phyloP scores from a whole-genome alignment of 2,888 invertebrate genomes.

The Mesodorylaimus sp. region DNA sequence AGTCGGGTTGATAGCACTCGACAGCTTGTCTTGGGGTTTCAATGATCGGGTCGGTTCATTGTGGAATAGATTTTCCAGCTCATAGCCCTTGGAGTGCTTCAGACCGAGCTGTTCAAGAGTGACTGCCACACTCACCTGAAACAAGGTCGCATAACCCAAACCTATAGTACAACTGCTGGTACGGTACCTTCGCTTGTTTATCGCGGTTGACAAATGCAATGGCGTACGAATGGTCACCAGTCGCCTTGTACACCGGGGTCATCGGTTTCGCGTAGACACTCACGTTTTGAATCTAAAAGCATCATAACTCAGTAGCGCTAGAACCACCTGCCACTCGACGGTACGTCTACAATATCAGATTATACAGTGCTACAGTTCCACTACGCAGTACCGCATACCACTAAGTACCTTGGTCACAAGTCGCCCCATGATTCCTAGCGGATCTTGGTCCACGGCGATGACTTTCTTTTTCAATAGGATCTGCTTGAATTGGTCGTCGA shows the following conservation, averaged over 20 bases:
- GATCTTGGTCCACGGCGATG: constrained; percentile 80
- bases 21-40: neutral
- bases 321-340: no score
- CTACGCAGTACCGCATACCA: no score
- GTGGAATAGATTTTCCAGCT: neutral
- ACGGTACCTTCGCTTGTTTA: no score
- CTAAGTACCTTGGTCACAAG: constrained; percentile 39
- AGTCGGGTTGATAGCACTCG: neutral
- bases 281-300: neutral
- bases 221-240: constrained; percentile 57
- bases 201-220: constrained; percentile 64
- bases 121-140: no score
- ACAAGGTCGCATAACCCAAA: no score
- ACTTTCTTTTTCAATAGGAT: constrained; percentile 76
- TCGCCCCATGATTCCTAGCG: constrained; percentile 71
- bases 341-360: no score
- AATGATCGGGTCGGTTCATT: neutral
- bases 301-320: no score
- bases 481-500: constrained; percentile 67
- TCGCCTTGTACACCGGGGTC: constrained; percentile 52
- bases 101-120: neutral
- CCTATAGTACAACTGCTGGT: no score
- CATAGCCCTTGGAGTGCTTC: neutral
- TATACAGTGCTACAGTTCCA: no score
- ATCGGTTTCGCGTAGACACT: constrained; percentile 42